These are phyloP conservation scores for Drosophila micromelanica DNA, from an alignment of 1,140 invertebrate species.

Conservation along the genomic window DNA sequence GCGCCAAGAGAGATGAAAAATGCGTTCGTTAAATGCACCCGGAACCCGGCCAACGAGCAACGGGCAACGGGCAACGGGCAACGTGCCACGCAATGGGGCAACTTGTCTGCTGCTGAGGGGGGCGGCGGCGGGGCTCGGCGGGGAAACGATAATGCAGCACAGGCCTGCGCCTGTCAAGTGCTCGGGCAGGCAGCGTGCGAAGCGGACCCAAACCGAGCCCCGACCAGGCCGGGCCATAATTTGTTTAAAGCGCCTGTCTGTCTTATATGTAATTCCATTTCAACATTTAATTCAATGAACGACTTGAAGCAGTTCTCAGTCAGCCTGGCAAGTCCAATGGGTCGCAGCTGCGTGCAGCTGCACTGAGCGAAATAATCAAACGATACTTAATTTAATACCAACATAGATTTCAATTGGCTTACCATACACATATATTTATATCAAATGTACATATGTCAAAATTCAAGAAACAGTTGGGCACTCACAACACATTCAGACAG, in stretches of 20 bases:
- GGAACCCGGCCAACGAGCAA: slow-evolving; percentile 11
- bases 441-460: neutral
- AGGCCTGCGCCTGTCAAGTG: slow-evolving; percentile 54
- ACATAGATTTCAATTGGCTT: neutral
- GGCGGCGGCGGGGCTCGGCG: too few relatives aligned
- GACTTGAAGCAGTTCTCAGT: slow-evolving; percentile 57
- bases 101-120: neutral
- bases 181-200: slow-evolving; percentile 21
- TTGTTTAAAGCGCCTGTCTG: slow-evolving; percentile 44
- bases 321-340: slow-evolving; percentile 13
- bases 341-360: slow-evolving; percentile 51
- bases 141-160: slow-evolving; percentile 28
- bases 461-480: neutral
- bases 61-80: slow-evolving; percentile 1
- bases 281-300: slow-evolving; percentile 62
- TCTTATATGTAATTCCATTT: slow-evolving; percentile 64
- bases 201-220: slow-evolving; percentile 3
- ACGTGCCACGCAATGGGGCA: slow-evolving; percentile 3
- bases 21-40: slow-evolving; percentile 61
- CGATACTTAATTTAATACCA: too few relatives aligned
- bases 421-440: too few relatives aligned
- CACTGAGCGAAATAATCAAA: slow-evolving; percentile 26
- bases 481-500: too few relatives aligned
- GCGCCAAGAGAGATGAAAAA: slow-evolving; percentile 60
- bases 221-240: slow-evolving; percentile 13